Conservation (phyloP, 1,140 invertebrate genomes). For the Marisa cornuarietis region DNA sequence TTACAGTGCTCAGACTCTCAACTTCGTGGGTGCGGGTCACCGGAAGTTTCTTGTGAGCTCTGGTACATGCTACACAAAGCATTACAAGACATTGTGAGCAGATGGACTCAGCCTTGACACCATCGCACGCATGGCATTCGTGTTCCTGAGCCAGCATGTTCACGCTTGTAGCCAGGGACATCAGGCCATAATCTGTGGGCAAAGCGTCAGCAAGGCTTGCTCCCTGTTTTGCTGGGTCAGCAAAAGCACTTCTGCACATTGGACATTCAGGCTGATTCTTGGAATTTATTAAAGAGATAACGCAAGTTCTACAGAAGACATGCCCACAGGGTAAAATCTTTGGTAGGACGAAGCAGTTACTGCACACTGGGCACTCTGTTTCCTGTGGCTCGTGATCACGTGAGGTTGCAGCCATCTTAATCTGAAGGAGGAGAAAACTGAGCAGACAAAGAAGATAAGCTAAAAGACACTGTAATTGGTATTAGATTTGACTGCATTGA, state of each 20-base stretch:
- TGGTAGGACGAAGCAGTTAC: not conserved
- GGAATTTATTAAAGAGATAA: not conserved
- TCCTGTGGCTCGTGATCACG: no score
- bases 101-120: not conserved
- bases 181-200: no score
- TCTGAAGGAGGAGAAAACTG: no score
- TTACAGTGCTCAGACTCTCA: no score
- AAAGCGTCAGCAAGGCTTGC: not conserved
- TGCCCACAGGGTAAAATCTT: constrained; percentile 13
- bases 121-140: not conserved
- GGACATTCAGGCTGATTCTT: not conserved
- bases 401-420: no score
- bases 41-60: not conserved
- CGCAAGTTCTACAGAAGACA: not conserved
- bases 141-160: not conserved
- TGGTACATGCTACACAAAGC: not conserved
- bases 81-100: not conserved
- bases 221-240: not conserved
- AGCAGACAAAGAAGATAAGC: no score
- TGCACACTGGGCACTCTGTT: not conserved
- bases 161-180: not conserved
- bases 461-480: no score
- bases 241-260: not conserved
- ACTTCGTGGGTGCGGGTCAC: no score
- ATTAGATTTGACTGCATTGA: no score